Evolutionary conservation across 1,140 invertebrate genomes (phyloP), one percentile per base, ranked within the genome.

Genomic region (Episyrphus balteatus): DNA sequence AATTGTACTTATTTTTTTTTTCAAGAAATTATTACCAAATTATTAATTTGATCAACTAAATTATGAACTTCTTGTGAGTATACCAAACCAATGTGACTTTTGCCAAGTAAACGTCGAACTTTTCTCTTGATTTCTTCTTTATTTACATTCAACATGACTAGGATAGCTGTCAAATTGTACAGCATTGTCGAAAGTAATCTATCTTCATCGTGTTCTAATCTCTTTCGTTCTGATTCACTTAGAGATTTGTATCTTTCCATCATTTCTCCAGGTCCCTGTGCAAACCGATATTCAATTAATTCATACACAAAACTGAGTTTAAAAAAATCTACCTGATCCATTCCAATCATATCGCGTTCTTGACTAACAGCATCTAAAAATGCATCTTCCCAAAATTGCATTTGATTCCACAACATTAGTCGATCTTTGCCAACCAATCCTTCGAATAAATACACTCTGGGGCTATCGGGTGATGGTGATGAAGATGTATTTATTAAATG

Each of bases 341-440:
- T 98, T 45, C 97, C 97, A 51, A 99, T 92, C 77, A 98, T 92
- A 65, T 99, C 96, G 44, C 97, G 75, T 67, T 99, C 97, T 70
- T 99, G 94, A 42, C 95, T 95, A 1, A 99, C 96, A 0, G 95
- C 93, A 72, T 99, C 96, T 19, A 99, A 73, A 65, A 99, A 99
- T 0, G 91, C 88, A 69, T 99, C 95, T 71, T 99, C 96, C 96
- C 97, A 99, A 70, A 99, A 99, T 62, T 98, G 92, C 88, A 98
- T 95, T 73, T 98, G 90, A 69, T 99, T 94, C 95, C 96, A 99
- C n/a, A 99, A 68, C 32, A 81, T 79, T 5, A 86, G 87, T 52
- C 92, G 59, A 52, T 75, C 70, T 51, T 74, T 77, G 60, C 77
- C 78, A 51, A 81, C 63, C 11, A 82, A 59, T 3, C 88, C 91